Evolutionary conservation across 92 coral and sea anemone species (phyloP), one percentile per base, ranked within the genome.

Genomic region (Porites divaricata): DNA sequence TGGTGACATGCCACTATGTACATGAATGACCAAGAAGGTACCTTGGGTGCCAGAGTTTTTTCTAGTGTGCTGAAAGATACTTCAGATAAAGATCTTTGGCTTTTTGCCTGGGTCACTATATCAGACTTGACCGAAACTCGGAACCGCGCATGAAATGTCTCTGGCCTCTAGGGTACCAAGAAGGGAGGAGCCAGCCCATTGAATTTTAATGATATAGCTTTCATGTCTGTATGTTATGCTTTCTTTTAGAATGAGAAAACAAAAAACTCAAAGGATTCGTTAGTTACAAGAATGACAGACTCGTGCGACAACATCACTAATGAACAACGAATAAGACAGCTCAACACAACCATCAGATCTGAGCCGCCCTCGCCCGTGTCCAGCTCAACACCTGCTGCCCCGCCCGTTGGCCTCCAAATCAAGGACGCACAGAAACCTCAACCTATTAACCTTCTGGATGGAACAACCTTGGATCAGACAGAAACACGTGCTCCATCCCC

Each of bases 361-460:
- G 98, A 95, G 21, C 92, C 98, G 10, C 87, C 91, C 22, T 88
- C 98, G 3, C 92, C 98, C 8, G 72, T 77, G 35, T 81, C 86
- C 25, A 92, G 91, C 23, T 93, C 95, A 22, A 94, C 99, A n/a
- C 99, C 99, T 2, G 90, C 78, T n/a, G 93, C 98, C 72, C 98
- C 95, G 24, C 95, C 98, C n/a, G 45, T 95, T 20, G 94, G 95
- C 69, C 72, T 96, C 2, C 98, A 94, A 56, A 85, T 90, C 66
- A 94, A 94, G 35, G 88, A 90, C 68, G 87, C 88, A 4, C 82
- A 77, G 45, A 92, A 85, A 65, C 99, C 99, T 16, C 90, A 89
- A 11, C 99, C 98, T 13, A 91, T 90, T 75, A 90, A 91, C 79
- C 79, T 96, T 49, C 92, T 94, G 49, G 91, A 94, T 79, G 87